Evolutionary conservation across 1,140 invertebrate genomes (phyloP).

Genomic region (Caenorhabditis brenneri): DNA sequence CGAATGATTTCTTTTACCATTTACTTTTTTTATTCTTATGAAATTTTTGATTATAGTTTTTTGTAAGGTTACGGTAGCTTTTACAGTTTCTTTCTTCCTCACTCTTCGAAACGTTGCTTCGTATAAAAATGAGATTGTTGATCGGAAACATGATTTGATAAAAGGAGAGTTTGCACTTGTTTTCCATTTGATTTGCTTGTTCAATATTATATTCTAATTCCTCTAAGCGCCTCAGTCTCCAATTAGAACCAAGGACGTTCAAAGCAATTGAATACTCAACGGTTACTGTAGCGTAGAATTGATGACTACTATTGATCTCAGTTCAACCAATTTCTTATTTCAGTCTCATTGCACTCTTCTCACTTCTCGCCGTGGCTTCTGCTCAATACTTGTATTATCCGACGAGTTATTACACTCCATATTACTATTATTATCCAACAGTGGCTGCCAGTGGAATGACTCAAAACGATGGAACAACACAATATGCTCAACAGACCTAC

Average conservation of each 20-base stretch:
- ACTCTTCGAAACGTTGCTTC: too few relatives aligned
- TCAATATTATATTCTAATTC: too few relatives aligned
- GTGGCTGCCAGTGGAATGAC: neutral
- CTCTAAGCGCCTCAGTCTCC: too few relatives aligned
- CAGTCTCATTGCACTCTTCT: conserved; percentile 33
- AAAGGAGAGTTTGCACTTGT: too few relatives aligned
- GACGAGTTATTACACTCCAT: conserved; percentile 39
- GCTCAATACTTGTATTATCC: conserved; percentile 32
- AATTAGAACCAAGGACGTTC: too few relatives aligned
- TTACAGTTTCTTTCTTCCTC: too few relatives aligned
- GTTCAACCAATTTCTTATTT: conserved; percentile 10
- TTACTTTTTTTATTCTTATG: neutral
- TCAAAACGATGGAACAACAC: neutral
- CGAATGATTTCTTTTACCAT: too few relatives aligned
- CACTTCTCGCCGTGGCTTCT: conserved; percentile 12
- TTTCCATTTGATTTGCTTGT: too few relatives aligned
- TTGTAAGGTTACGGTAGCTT: too few relatives aligned
- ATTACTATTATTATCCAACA: conserved; percentile 36
- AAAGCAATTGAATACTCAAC: neutral
- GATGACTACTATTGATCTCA: neutral
- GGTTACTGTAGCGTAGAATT: neutral
- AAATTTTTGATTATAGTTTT: too few relatives aligned
- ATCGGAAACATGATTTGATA: too few relatives aligned
- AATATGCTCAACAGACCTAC: conserved; percentile 4
- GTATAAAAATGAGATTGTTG: too few relatives aligned